A percentile compares a stretch with the other conserved stretches of the same genome.
These are phyloP conservation scores for Nasonia longicornis DNA, from an alignment of 1,140 invertebrate genomes.

Conservation along the genomic window DNA sequence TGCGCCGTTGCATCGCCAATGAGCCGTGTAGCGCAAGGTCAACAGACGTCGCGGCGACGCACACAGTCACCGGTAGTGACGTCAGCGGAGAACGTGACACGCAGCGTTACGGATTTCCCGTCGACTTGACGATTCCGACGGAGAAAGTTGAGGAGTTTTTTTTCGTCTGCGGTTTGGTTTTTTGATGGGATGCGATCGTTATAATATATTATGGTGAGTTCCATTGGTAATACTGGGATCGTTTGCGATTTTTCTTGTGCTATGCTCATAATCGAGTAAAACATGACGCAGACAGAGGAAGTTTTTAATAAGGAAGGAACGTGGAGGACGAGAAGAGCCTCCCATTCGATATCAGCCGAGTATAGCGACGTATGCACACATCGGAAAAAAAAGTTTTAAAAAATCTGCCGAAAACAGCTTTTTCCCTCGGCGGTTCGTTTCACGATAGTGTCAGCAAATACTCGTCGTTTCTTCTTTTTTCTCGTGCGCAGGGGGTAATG, in stretches of 20 bases:
- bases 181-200: neutral
- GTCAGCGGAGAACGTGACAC: constrained; percentile 48
- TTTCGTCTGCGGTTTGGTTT: neutral
- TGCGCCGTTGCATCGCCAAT: constrained; percentile 45
- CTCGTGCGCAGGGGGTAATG: neutral
- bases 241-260: too few relatives aligned
- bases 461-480: neutral
- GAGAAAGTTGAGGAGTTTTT: constrained; percentile 25
- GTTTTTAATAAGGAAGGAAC: neutral
- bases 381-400: neutral
- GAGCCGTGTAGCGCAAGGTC: constrained; percentile 56
- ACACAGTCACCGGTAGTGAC: constrained; percentile 45
- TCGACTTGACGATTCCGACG: constrained; percentile 8
- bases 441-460: neutral
- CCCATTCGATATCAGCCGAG: neutral
- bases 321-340: neutral
- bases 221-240: too few relatives aligned
- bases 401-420: neutral
- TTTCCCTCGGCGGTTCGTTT: neutral
- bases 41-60: constrained; percentile 52
- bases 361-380: neutral
- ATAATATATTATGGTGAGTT: neutral
- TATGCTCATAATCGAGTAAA: neutral
- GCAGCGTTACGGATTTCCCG: constrained; percentile 43
- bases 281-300: neutral